Evolutionary conservation across 2,888 invertebrate species (phyloP).

Genomic region (Campoletis raptor): DNA sequence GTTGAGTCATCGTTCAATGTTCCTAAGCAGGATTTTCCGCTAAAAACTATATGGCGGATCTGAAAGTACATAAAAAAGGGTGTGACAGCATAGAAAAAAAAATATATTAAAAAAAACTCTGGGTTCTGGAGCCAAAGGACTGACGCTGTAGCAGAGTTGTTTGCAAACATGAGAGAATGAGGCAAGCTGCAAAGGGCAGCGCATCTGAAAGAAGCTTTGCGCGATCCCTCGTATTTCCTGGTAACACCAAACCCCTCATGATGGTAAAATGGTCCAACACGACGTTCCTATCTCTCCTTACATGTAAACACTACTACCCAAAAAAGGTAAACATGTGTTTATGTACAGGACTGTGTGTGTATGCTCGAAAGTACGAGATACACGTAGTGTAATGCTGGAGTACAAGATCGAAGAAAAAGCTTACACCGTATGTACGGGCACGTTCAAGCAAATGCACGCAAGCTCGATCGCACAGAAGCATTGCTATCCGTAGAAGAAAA

Average conservation of each 20-base stretch:
- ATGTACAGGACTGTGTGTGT: not conserved
- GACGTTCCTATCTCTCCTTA: not conserved
- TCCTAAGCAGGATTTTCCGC: constrained; percentile 9
- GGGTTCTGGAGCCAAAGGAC: not conserved
- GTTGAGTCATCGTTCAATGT: constrained; percentile 49
- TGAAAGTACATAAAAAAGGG: constrained; percentile 15
- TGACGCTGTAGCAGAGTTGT: constrained; percentile 8
- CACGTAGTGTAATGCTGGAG: constrained; percentile 17
- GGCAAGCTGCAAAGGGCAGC: constrained; percentile 9
- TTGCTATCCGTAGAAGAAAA: constrained; percentile 21
- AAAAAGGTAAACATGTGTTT: not conserved
- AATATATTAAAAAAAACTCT: not conserved
- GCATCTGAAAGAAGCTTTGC: constrained; percentile 52
- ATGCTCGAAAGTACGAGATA: constrained; percentile 25
- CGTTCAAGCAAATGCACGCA: constrained; percentile 34
- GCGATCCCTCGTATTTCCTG: constrained; percentile 38
- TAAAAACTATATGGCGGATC: constrained; percentile 12
- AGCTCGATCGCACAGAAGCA: constrained; percentile 22
- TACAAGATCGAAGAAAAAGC: constrained; percentile 44
- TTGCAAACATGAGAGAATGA: constrained; percentile 3
- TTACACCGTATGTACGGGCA: constrained; percentile 42
- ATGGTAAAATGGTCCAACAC: not conserved
- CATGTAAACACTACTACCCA: not conserved
- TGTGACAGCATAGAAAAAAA: constrained; percentile 31
- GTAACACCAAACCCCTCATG: constrained; percentile 15